Evolutionary conservation across 2,888 invertebrate genomes (phyloP), one percentile per base, ranked within the genome.

Genomic region (Chesias legatella): DNA sequence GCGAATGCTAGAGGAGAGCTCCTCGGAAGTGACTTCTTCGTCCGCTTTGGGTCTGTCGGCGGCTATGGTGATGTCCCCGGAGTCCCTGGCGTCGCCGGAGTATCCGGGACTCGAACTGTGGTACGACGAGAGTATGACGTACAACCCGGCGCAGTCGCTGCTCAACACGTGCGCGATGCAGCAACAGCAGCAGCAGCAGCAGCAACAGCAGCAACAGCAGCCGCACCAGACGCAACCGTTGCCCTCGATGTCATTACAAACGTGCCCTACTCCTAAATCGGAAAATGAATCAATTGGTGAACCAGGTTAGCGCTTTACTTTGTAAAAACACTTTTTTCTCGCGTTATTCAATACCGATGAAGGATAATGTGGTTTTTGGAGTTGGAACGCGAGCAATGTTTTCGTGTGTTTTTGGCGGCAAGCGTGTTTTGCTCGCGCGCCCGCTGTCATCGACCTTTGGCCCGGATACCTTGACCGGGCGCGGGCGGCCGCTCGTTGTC

Each of bases 101-200:
- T 94, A 94, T 74, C 92, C 92, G 48, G 94, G 94, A 63, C 89
- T 94, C 53, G 95, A 95, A 68, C 89, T 95, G 57, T 96, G 95
- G 95, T 94, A 94, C 63, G 91, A 90, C 67, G 91, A 91, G 57
- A 79, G 74, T 27, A 77, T 86, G 49, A 68, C 81, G 10, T 88
- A 88, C 62, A 71, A 77, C 60, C 74, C 84, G 52, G 67, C 84
- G 34, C 89, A 74, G 68, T 81, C 77, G 64, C 78, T 83, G 57
- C 74, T 84, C 43, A 73, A 69, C 67, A 81, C 88, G 37, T 90
- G 90, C 58, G 83, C 83, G 50, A 77, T 82, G 67, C 85, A 88
- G 53, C 90, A 88, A 72, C 89, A 85, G 50, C 89, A 73, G 43
- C 79, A 20, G 6, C 10, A 43, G 21, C 37, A 48, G 38, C 53